phyloP scores from a whole-genome alignment of 1,140 invertebrate genomes.

The Caenorhabditis elegans region DNA sequence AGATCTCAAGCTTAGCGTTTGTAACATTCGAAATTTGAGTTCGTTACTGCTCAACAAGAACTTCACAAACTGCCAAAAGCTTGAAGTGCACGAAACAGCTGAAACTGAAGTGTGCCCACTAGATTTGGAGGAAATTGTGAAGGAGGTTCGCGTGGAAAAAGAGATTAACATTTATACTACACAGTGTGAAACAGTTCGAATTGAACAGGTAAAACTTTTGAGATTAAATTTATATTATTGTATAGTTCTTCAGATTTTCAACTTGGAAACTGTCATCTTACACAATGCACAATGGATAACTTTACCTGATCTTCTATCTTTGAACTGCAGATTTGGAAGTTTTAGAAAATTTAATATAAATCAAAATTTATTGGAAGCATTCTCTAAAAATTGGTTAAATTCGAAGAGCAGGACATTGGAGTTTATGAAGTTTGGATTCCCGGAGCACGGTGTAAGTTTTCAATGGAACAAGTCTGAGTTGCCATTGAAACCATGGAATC shows the following conservation, averaged over 20 bases:
- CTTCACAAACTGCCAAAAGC: not conserved
- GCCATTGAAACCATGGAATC: not conserved
- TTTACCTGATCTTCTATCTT: not conserved
- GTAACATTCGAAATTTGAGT: not conserved
- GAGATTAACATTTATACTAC: not conserved
- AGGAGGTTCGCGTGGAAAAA: too few relatives aligned
- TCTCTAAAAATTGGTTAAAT: not conserved
- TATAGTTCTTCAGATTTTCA: not conserved
- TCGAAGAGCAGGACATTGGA: not conserved
- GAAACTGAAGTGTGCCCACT: too few relatives aligned
- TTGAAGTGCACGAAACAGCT: not conserved
- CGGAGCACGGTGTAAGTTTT: not conserved
- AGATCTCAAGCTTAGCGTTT: not conserved
- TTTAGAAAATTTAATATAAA: not conserved
- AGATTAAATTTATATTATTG: not conserved
- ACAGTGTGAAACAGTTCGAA: not conserved
- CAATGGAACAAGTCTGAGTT: not conserved
- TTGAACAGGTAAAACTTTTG: not conserved
- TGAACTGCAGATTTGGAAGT: not conserved
- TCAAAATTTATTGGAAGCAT: not conserved
- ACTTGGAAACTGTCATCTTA: not conserved
- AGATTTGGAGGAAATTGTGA: too few relatives aligned
- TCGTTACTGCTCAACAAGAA: not conserved
- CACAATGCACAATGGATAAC: not conserved
- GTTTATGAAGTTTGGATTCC: not conserved